Evolutionary conservation across 2,113 vertebrate species (phyloP).

Genomic region (Microtus ochrogaster): DNA sequence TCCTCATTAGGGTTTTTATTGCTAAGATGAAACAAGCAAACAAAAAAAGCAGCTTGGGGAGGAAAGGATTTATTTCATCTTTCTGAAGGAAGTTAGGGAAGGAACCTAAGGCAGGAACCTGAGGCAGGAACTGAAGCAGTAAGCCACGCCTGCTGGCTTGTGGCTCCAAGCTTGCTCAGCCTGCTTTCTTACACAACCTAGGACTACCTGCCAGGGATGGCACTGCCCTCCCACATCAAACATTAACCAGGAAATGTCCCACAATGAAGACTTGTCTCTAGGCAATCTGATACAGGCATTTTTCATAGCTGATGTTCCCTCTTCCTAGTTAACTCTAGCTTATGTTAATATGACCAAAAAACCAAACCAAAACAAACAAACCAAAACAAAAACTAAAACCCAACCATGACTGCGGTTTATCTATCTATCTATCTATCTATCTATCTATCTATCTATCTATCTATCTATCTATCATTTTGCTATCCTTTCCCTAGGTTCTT

Average conservation of each 20-base stretch:
- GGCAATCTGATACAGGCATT: not conserved
- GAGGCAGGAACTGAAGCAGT: not conserved
- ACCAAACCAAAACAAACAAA: not conserved
- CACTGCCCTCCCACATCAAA: not conserved
- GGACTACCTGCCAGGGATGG: not conserved
- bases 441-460: no score
- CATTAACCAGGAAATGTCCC: not conserved
- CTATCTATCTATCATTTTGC: no score
- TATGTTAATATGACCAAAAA: not conserved
- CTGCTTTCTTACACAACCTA: not conserved
- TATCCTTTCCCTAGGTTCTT: not conserved
- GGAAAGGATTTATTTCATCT: not conserved
- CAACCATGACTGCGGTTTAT: accelerated
- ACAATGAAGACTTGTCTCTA: not conserved
- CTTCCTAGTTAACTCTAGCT: not conserved
- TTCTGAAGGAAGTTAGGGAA: not conserved
- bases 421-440: no score
- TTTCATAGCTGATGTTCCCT: not conserved
- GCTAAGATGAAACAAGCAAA: not conserved
- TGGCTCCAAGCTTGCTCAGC: not conserved
- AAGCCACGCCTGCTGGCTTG: not conserved
- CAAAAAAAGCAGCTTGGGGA: not conserved
- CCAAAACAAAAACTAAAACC: not conserved
- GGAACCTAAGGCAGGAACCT: not conserved
- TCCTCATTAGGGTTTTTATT: not conserved